These are phyloP conservation scores for Leptinotarsa lineolata DNA, from an alignment of 1,140 invertebrate genomes.

Conservation along the genomic window DNA sequence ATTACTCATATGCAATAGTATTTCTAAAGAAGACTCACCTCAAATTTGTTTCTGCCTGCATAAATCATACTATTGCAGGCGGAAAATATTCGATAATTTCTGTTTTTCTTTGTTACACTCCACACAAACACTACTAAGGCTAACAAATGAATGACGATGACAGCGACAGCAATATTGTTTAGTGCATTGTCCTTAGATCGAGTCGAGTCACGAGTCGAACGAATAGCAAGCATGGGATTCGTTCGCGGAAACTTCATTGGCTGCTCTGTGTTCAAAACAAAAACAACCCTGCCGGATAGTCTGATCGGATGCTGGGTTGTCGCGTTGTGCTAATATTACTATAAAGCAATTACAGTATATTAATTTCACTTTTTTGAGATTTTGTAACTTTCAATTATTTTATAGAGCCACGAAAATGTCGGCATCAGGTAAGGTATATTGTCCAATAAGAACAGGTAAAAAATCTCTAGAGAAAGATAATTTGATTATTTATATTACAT, in stretches of 20 bases:
- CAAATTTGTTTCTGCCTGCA: conserved; percentile 64
- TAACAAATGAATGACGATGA: conserved; percentile 16
- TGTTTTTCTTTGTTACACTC: conserved; percentile 14
- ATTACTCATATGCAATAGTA: neutral
- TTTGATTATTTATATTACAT: no score
- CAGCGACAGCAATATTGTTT: conserved; percentile 23
- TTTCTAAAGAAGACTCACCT: conserved; percentile 54
- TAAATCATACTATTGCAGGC: conserved; percentile 56
- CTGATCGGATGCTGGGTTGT: conserved; percentile 3
- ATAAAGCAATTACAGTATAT: no score
- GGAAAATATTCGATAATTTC: conserved; percentile 22
- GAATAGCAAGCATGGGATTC: conserved; percentile 40
- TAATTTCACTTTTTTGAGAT: no score
- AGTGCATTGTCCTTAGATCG: conserved; percentile 40
- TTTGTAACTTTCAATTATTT: no score
- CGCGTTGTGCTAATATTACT: neutral
- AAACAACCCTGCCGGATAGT: conserved; percentile 34
- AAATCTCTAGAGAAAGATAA: no score
- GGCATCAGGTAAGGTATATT: no score
- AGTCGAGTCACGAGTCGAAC: conserved; percentile 16
- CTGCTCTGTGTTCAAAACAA: conserved; percentile 40
- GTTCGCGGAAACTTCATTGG: conserved; percentile 44
- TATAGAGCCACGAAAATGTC: no score
- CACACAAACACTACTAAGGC: conserved; percentile 13
- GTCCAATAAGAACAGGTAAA: no score